Evolutionary conservation across 2,113 vertebrate species (phyloP).

Genomic region (Pedetes capensis): DNA sequence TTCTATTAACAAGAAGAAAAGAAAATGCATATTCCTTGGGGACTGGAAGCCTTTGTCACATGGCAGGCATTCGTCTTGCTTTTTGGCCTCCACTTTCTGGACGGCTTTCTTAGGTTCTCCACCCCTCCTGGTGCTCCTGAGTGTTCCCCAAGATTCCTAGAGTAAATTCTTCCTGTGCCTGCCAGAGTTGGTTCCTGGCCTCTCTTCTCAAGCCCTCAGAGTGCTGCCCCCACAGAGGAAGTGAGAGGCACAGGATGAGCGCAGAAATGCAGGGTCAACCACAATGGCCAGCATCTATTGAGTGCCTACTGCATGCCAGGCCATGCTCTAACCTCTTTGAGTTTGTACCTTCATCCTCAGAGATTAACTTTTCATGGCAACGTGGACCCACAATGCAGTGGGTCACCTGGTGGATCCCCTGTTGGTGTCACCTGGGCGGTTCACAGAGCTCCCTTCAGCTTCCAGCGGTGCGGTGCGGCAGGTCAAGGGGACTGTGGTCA

Average conservation of each 20-base stretch:
- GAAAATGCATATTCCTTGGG: neutral
- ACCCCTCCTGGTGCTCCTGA: neutral
- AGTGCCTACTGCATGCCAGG: no score
- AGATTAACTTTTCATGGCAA: no score
- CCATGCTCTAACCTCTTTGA: no score
- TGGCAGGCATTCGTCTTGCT: neutral
- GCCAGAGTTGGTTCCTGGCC: no score
- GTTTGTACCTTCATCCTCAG: no score
- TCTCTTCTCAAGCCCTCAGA: no score
- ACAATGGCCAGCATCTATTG: no score
- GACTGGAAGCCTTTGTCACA: neutral
- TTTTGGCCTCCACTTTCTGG: neutral
- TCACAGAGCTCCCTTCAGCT: neutral
- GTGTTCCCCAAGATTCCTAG: neutral
- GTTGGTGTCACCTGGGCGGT: no score
- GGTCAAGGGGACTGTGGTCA: neutral
- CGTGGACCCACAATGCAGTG: no score
- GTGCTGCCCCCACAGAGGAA: no score
- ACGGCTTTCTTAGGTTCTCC: neutral
- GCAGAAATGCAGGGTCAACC: no score
- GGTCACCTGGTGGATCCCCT: neutral
- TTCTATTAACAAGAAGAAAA: neutral
- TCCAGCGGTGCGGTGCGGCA: neutral
- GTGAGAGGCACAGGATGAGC: no score
- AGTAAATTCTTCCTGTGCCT: neutral